These are phyloP conservation scores for Cyclargus thomasi DNA, from an alignment of 1,140 invertebrate species.

Conservation along the genomic window DNA sequence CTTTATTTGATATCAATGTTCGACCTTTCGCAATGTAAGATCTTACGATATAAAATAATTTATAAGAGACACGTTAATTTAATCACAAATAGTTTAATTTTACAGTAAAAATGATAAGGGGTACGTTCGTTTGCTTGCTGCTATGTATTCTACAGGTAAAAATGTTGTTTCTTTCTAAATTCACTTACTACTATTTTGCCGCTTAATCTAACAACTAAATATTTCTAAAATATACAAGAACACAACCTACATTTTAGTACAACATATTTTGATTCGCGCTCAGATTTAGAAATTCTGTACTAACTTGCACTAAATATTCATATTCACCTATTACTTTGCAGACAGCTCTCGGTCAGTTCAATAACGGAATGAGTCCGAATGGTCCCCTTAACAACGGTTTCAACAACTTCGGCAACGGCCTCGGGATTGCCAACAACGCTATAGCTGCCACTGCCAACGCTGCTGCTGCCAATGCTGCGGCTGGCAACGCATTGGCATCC, in stretches of 20 bases:
- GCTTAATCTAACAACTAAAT: too few species aligned
- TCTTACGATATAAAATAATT: constrained; percentile 20
- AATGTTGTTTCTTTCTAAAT: too few species aligned
- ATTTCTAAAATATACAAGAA: too few species aligned
- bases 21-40: constrained; percentile 1
- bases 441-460: constrained; percentile 27
- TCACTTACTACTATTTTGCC: too few species aligned
- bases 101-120: constrained; percentile 24
- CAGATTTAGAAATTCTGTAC: too few species aligned
- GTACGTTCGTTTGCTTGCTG: constrained; percentile 24
- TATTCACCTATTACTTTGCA: too few species aligned
- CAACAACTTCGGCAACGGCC: constrained; percentile 20
- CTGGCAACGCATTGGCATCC: background rate
- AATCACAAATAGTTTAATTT: constrained; percentile 16
- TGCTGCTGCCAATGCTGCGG: constrained; percentile 19
- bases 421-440: constrained; percentile 22
- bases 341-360: constrained; percentile 26
- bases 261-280: too few species aligned
- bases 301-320: too few species aligned
- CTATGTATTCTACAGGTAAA: constrained; percentile 30
- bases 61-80: constrained; percentile 13
- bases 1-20: background rate
- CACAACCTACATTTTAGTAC: too few species aligned
- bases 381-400: constrained; percentile 20
- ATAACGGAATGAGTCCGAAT: constrained; percentile 20